These are phyloP conservation scores for Margaritifera margaritifera DNA, from an alignment of 2,888 invertebrate genomes.

Conservation along the genomic window DNA sequence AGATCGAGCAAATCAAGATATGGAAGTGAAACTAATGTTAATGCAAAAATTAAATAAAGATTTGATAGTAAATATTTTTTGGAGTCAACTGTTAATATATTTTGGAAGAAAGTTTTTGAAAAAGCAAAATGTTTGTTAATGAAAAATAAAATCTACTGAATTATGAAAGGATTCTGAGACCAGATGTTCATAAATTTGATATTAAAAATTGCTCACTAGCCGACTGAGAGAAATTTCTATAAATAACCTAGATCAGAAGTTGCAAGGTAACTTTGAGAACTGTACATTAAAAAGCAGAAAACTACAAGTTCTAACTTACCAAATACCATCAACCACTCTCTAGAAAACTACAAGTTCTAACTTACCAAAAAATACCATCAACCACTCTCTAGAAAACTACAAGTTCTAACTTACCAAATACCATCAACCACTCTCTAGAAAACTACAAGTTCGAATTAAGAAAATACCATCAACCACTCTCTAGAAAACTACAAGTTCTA, in stretches of 20 bases:
- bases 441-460: not conserved
- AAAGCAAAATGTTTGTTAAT: too few relatives aligned
- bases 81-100: too few relatives aligned
- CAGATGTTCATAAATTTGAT: too few relatives aligned
- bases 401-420: not conserved
- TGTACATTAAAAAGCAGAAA: slow-evolving; percentile 1
- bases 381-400: not conserved
- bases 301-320: not conserved
- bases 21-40: too few relatives aligned
- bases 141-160: too few relatives aligned
- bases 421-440: not conserved
- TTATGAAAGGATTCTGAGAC: too few relatives aligned
- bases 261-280: slow-evolving; percentile 46
- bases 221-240: not conserved
- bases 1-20: not conserved
- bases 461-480: too few relatives aligned
- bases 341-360: not conserved
- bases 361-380: slow-evolving; percentile 1
- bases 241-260: slow-evolving; percentile 42
- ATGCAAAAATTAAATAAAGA: too few relatives aligned
- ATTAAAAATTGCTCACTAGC: too few relatives aligned
- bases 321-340: slow-evolving; percentile 2
- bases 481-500: not conserved
- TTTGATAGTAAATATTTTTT: too few relatives aligned
- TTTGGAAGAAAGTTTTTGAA: too few relatives aligned